phyloP scores from a whole-genome alignment of 2,113 vertebrate species.

The Gnathonemus longibarbis region DNA sequence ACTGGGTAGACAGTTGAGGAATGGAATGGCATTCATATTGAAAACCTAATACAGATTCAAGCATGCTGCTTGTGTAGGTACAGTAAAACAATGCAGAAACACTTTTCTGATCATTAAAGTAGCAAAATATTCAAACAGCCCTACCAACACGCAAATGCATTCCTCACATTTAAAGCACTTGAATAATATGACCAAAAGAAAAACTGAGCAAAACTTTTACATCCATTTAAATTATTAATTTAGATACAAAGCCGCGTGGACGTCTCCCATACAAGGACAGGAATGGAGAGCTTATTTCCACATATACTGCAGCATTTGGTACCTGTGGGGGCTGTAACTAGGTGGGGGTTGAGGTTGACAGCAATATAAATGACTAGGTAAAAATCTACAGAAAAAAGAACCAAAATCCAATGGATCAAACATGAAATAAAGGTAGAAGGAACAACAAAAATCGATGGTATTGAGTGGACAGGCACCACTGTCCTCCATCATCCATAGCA shows the following conservation, averaged over 20 bases:
- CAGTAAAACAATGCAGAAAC: neutral
- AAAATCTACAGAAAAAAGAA: neutral
- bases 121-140: neutral
- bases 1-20: neutral
- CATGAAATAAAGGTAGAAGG: neutral
- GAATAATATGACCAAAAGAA: neutral
- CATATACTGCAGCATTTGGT: neutral
- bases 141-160: neutral
- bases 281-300: neutral
- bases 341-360: neutral
- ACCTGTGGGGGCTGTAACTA: neutral
- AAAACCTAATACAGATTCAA: neutral
- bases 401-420: neutral
- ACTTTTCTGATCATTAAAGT: neutral
- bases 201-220: neutral
- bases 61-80: neutral
- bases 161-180: neutral
- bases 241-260: neutral
- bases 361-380: neutral
- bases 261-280: neutral
- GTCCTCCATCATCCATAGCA: neutral
- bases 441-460: neutral
- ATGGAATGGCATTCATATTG: neutral
- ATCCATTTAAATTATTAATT: neutral
- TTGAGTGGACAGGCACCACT: neutral